phyloP scores from a whole-genome alignment of 2,888 invertebrate species.

The Bombyx huttoni region DNA sequence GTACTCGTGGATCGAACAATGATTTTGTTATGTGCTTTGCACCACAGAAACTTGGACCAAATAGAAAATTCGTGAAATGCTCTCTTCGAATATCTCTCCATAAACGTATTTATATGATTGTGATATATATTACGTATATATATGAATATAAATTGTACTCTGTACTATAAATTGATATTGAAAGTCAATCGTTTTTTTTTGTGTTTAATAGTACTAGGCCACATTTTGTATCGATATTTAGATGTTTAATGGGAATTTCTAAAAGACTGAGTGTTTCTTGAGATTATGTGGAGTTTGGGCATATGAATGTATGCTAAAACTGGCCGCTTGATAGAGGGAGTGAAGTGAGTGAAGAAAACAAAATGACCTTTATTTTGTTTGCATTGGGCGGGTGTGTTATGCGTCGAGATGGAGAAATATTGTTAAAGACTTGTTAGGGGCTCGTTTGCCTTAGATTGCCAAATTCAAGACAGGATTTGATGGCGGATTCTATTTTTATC shows the following conservation, averaged over 20 bases:
- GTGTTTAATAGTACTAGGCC: background rate
- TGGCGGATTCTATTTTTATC: no score
- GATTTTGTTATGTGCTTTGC: background rate
- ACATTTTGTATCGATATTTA: background rate
- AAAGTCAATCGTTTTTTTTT: conserved; percentile 1
- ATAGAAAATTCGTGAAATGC: conserved; percentile 33
- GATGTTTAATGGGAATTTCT: background rate
- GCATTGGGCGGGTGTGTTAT: no score
- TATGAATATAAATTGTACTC: conserved; percentile 6
- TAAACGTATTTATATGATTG: conserved; percentile 14
- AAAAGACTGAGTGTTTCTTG: background rate
- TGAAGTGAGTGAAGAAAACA: no score
- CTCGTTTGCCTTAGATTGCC: no score
- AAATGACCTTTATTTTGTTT: no score
- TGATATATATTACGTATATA: conserved; percentile 18
- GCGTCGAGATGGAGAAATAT: no score
- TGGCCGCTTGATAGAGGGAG: no score
- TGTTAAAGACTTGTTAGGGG: no score
- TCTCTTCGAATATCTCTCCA: conserved; percentile 33
- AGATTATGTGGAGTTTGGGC: background rate
- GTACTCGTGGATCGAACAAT: no score
- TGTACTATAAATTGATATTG: conserved; percentile 4
- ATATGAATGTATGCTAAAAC: background rate
- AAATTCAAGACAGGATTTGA: no score
- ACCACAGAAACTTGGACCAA: conserved; percentile 51